Base-by-base conservation (phyloP, 2,113 vertebrate species). In the Proterorhinus semilunaris region DNA sequence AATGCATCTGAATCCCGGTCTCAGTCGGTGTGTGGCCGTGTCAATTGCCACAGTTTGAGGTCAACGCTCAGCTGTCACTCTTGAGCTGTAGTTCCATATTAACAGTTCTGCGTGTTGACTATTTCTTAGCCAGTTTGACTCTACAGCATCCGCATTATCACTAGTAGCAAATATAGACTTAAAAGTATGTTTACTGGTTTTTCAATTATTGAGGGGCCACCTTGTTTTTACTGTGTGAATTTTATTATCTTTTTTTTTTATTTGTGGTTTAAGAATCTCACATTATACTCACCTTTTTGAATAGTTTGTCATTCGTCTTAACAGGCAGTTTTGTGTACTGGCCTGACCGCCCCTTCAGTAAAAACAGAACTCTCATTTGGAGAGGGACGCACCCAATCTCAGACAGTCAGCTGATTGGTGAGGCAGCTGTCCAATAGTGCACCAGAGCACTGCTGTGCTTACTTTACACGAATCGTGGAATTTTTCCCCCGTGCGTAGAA, bases 401-500 rank as follows among this genome's bases (percentile, higher is more conserved):
- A 65, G 47, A 58, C 78, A 68, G 69, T 72, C 73, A 9, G 62
- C 27, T 73, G 82, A 92, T 93, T 93, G 92, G 91, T 79, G 87
- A 88, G 68, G 71, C 81, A 45, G 71, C 80, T 51, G 83, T 89
- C 91, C 92, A 92, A 93, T 93, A 67, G 84, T 36, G 73, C 3
- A 4, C 65, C 74, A 51, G 79, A 74, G 74, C 75, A 68, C 77
- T 45, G 74, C 88, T 86, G 82, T 52, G 75, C 88, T 80, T 84
- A 90, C 86, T 88, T 92, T 85, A 92, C 88, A 84, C 88, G 88
- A 92, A 86, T 90, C 89, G 87, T 90, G 84, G 81, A 87, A 85
- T 86, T 47, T 83, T 62, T 17, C 13, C 46, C 51, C 72, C 78
- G 83, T 85, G 81, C 83, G 84, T 84, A 81, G 81, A 82, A 85